Conservation (phyloP, 1,140 invertebrate genomes). For the Eriocheir sinensis region DNA sequence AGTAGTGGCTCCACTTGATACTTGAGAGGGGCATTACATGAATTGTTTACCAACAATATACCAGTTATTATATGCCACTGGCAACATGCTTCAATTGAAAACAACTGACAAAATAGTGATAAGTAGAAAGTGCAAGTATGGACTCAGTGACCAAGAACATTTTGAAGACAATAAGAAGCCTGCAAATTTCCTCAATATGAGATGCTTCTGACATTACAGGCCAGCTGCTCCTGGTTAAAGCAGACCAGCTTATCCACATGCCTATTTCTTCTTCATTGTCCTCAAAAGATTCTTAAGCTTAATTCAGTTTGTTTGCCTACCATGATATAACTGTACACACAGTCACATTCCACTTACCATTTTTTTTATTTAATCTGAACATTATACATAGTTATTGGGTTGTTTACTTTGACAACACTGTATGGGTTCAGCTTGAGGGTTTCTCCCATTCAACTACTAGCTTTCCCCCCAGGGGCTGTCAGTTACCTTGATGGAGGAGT, state of each 20-base stretch:
- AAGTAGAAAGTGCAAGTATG: slow-evolving; percentile 68
- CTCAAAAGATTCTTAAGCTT: slow-evolving; percentile 56
- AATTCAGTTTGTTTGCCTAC: slow-evolving; percentile 57
- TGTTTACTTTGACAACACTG: slow-evolving; percentile 39
- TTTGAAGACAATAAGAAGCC: slow-evolving; percentile 44
- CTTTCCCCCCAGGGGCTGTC: slow-evolving; percentile 51
- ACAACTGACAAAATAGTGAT: slow-evolving; percentile 56
- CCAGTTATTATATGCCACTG: slow-evolving; percentile 71
- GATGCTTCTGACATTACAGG: slow-evolving; percentile 2
- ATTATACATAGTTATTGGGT: slow-evolving; percentile 66
- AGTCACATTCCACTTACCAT: slow-evolving; percentile 69
- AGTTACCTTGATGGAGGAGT: slow-evolving; percentile 46
- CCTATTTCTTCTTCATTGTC: neutral
- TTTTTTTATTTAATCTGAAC: slow-evolving; percentile 64
- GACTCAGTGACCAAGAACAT: slow-evolving; percentile 55
- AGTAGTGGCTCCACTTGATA: slow-evolving; percentile 63
- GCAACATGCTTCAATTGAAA: slow-evolving; percentile 68
- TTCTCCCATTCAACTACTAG: slow-evolving; percentile 29
- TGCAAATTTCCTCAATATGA: slow-evolving; percentile 41
- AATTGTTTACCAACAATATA: slow-evolving; percentile 66
- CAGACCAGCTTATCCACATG: neutral
- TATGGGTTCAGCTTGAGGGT: slow-evolving; percentile 29
- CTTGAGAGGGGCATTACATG: slow-evolving; percentile 54
- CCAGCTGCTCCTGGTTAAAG: neutral
- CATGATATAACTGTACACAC: slow-evolving; percentile 68